Conservation (phyloP, 2,113 vertebrate species). For the Ochotona curzoniae region DNA sequence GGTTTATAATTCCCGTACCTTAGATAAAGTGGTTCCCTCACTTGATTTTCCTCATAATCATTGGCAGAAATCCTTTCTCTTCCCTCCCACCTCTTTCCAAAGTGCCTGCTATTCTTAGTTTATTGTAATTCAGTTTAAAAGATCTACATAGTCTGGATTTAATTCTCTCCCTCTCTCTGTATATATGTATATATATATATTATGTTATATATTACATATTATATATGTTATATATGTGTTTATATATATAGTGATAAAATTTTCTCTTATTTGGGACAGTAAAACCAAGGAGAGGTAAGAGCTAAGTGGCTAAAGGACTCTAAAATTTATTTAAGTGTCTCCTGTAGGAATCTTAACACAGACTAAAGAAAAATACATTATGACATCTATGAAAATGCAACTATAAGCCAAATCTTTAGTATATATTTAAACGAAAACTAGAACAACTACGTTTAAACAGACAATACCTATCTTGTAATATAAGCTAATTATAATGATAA, state of each 20-base stretch:
- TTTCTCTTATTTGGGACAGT: not conserved
- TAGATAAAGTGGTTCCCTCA: not conserved
- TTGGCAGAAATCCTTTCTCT: not conserved
- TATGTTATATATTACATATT: too few species aligned
- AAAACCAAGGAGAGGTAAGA: constrained; percentile 4
- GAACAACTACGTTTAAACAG: not conserved
- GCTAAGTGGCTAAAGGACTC: not conserved
- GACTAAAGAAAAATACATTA: not conserved
- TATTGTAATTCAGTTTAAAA: not conserved
- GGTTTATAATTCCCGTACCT: not conserved
- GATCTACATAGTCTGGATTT: not conserved
- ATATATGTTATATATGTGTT: not conserved
- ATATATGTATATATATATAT: not conserved
- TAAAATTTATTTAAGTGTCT: not conserved
- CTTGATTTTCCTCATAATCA: not conserved
- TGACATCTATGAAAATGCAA: not conserved
- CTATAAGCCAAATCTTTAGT: not conserved
- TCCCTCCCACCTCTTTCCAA: not conserved
- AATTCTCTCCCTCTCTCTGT: not conserved
- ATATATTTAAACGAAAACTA: constrained; percentile 1
- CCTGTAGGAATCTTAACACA: not conserved
- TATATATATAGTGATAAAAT: not conserved
- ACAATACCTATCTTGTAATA: not conserved
- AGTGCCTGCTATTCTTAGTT: not conserved
- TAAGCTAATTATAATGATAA: not conserved